Evolutionary conservation across 2,113 vertebrate species (phyloP).

Genomic region (Perca flavescens): DNA sequence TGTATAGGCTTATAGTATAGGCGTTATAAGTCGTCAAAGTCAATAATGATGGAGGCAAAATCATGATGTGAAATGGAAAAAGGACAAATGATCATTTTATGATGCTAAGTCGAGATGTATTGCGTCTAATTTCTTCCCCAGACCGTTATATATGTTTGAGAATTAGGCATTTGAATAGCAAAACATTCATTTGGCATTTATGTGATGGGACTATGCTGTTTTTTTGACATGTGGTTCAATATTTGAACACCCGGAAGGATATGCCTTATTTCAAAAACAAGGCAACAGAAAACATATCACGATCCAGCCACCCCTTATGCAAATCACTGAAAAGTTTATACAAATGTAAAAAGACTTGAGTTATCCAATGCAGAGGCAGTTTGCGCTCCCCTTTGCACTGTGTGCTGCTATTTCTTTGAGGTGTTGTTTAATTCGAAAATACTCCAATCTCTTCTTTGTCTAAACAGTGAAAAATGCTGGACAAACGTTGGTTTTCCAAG

Average conservation of each 20-base stretch:
- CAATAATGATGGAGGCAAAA: slow-evolving; percentile 31
- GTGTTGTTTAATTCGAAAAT: neutral
- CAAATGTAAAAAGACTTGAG: too few relatives aligned
- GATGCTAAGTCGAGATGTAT: neutral
- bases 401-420: neutral
- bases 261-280: slow-evolving; percentile 38
- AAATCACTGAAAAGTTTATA: neutral
- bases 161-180: slow-evolving; percentile 59
- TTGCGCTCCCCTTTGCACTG: neutral
- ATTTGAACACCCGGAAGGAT: slow-evolving; percentile 79
- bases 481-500: neutral
- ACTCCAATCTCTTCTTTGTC: neutral
- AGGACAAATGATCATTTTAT: slow-evolving; percentile 44
- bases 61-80: slow-evolving; percentile 40
- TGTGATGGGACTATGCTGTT: slow-evolving; percentile 34
- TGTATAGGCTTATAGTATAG: neutral
- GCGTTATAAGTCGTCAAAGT: neutral
- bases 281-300: slow-evolving; percentile 19
- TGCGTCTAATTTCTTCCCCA: slow-evolving; percentile 16
- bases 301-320: neutral
- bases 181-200: slow-evolving; percentile 51
- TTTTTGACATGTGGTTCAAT: slow-evolving; percentile 89
- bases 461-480: neutral
- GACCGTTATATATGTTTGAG: slow-evolving; percentile 45
- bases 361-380: neutral